Percentiles rank a stretch among this genome's conserved stretches.
Evolutionary conservation across 2,888 invertebrate species (phyloP).

Genomic region (Torymus tubicola): DNA sequence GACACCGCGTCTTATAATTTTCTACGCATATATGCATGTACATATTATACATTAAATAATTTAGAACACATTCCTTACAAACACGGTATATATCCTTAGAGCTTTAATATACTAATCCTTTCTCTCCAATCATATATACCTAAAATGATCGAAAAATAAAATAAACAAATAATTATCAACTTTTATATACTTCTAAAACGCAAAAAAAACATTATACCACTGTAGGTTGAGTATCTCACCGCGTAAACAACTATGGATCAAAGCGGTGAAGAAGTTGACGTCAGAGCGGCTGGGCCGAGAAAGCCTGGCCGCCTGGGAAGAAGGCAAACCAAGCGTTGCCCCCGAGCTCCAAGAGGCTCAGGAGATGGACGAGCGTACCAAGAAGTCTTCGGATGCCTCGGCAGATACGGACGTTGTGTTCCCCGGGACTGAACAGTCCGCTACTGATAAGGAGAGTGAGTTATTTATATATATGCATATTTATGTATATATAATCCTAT

Average conservation of each 20-base stretch:
- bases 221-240: conserved; percentile 73
- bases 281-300: conserved; percentile 74
- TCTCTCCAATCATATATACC: no score
- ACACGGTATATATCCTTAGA: no score
- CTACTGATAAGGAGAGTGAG: conserved; percentile 65
- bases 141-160: no score
- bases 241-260: conserved; percentile 76
- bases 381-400: conserved; percentile 61
- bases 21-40: no score
- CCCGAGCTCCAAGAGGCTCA: conserved; percentile 63
- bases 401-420: conserved; percentile 62
- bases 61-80: no score
- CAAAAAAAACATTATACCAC: no score
- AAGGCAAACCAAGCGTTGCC: conserved; percentile 67
- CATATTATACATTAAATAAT: no score
- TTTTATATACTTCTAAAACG: no score
- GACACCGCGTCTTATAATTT: no score
- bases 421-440: conserved; percentile 60
- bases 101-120: no score
- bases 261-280: conserved; percentile 75
- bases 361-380: conserved; percentile 61
- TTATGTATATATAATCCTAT: neutral
- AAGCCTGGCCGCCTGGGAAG: conserved; percentile 74
- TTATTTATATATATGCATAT: conserved; percentile 3
- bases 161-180: no score